These are phyloP conservation scores for Camponotus pennsylvanicus DNA, from an alignment of 1,140 invertebrate genomes.

Conservation along the genomic window DNA sequence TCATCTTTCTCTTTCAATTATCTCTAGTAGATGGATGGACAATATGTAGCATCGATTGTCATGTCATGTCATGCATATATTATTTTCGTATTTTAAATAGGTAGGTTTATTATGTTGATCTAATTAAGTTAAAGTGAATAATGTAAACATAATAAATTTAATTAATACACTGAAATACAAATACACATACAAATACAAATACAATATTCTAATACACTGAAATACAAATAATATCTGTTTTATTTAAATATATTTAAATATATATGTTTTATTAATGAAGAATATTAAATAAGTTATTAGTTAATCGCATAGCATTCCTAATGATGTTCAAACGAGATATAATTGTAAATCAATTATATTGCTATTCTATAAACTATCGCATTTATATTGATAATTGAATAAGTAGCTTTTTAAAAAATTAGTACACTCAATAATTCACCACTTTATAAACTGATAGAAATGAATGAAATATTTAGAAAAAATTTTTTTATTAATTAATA, in stretches of 20 bases:
- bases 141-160: not conserved
- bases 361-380: too few species aligned
- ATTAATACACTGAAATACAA: not conserved
- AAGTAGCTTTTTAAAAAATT: too few species aligned
- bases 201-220: not conserved
- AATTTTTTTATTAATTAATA: too few species aligned
- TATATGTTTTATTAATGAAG: not conserved
- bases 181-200: too few species aligned
- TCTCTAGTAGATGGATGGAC: not conserved
- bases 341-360: not conserved
- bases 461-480: too few species aligned
- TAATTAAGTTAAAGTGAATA: not conserved
- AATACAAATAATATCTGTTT: not conserved
- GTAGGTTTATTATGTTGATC: not conserved
- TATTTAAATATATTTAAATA: not conserved
- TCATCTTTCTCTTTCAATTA: not conserved
- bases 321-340: not conserved
- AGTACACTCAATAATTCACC: too few species aligned
- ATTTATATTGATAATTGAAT: too few species aligned
- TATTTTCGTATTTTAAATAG: slow-evolving; percentile 20
- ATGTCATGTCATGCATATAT: slow-evolving; percentile 1
- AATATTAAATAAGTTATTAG: not conserved
- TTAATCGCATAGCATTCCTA: slow-evolving; percentile 13
- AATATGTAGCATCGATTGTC: slow-evolving; percentile 40
- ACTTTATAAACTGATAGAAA: too few species aligned